A percentile compares a stretch with the other conserved stretches of the same genome.
phyloP scores from a whole-genome alignment of 1,140 invertebrate species.

The Catajapyx aquilonaris region DNA sequence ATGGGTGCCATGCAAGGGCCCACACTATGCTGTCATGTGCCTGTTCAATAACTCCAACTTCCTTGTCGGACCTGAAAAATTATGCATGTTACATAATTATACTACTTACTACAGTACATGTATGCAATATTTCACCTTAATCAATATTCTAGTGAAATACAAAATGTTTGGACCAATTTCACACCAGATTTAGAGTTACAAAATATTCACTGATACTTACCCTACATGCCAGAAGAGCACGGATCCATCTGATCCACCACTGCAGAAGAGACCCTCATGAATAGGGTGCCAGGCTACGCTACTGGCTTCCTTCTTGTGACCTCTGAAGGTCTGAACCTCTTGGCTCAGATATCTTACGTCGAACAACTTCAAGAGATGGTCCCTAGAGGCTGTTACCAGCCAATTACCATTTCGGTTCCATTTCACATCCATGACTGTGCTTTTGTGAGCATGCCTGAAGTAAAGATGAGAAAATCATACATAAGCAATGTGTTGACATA shows the following conservation, averaged over 20 bases:
- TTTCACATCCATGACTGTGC: constrained; percentile 95
- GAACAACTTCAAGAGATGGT: constrained; percentile 95
- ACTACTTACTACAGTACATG: constrained; percentile 4
- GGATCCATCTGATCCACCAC: constrained; percentile 90
- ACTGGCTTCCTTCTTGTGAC: constrained; percentile 96
- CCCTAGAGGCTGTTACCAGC: constrained; percentile 93
- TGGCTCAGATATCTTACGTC: constrained; percentile 85
- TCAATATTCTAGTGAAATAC: constrained; percentile 1
- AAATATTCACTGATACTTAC: constrained; percentile 34
- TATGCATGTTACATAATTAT: constrained; percentile 8
- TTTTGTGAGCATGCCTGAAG: constrained; percentile 96
- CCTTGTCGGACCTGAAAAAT: constrained; percentile 71
- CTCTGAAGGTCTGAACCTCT: constrained; percentile 90
- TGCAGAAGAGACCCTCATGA: constrained; percentile 88
- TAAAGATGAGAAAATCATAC: no score
- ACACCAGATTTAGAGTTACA: neutral
- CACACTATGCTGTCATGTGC: constrained; percentile 98
- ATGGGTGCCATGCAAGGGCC: constrained; percentile 96
- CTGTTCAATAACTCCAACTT: constrained; percentile 92
- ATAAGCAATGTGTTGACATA: no score
- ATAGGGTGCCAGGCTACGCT: constrained; percentile 95
- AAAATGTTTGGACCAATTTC: constrained; percentile 4
- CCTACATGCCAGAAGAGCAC: constrained; percentile 98
- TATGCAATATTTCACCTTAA: constrained; percentile 1
- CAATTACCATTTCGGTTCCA: constrained; percentile 99